Base-by-base conservation (phyloP, 2,797 vertebrate species). In the Onychomys torridus region DNA sequence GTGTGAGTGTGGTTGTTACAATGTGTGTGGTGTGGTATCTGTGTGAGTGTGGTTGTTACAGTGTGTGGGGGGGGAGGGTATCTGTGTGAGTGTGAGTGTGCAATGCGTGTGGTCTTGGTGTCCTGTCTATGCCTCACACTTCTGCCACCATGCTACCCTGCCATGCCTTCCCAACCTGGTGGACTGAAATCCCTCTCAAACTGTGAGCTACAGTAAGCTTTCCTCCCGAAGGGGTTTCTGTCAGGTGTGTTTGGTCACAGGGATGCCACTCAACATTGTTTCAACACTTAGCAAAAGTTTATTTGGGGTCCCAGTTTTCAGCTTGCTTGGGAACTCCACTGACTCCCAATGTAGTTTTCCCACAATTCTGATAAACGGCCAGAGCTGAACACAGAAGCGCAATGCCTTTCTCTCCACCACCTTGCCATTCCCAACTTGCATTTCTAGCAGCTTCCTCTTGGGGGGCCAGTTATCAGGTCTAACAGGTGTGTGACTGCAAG, bases 101-200 rank as follows among this genome's bases (percentile, higher is more conserved):
- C 34, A 7, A n/a, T n/a, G 19, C 37, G 69, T n/a, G 19, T 29
- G 61, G 23, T 25, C 32, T 52, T 3, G 7, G 19, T 14, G 32
- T 29, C 67, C 6, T 88, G n/a, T 40, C 52, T 73, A 6, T 57
- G 52, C 25, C 67, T 40, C 69, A 37, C 7, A 23, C 46, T 37
- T n/a, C 27, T 40, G 3, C 49, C 25, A 29, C 14, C 34, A 2
- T 3, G 65, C 63, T 29, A 34, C 67, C 43, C 29, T 23, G 29
- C 57, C 17, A 13, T 3, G 23, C 57, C 40, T 13, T 17, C 16
- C 43, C 43, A n/a, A 14, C 1, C 0, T 11, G 17, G 12, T 4
- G 11, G 16, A 5, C 55, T 75, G 11, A 40, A 87, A 43, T 34
- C 49, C 67, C n/a, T 89, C 52, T 55, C 69, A 75, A 43, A 59